Conservation (phyloP, 2,888 invertebrate species). For the Coleophora flavipennella region DNA sequence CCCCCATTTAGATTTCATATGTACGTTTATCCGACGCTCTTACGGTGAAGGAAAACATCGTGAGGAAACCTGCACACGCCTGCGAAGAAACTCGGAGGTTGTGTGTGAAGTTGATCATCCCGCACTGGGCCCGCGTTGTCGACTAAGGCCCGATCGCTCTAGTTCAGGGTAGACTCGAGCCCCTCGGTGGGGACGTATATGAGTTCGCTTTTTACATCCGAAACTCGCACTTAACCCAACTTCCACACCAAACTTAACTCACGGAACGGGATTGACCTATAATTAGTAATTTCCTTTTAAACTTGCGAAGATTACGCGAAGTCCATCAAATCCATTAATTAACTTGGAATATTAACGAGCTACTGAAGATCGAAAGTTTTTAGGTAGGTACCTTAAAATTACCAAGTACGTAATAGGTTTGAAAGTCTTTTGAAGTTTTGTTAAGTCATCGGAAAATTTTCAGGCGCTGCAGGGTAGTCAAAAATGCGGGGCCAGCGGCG, state of each 20-base stretch:
- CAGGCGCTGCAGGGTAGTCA: constrained; percentile 56
- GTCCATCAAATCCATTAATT: constrained; percentile 66
- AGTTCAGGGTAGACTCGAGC: too few relatives aligned
- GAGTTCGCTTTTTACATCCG: constrained; percentile 8
- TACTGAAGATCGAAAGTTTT: constrained; percentile 55
- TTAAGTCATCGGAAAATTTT: constrained; percentile 49
- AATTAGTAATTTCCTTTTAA: constrained; percentile 48
- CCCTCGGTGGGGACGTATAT: too few relatives aligned
- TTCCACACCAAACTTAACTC: constrained; percentile 16
- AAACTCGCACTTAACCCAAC: constrained; percentile 7
- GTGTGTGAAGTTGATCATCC: too few relatives aligned
- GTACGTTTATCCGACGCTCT: too few relatives aligned
- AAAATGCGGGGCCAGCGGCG: constrained; percentile 39
- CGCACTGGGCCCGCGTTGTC: too few relatives aligned
- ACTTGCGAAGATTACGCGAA: constrained; percentile 41
- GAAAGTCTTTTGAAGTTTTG: constrained; percentile 58
- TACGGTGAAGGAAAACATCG: too few relatives aligned
- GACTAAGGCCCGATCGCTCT: too few relatives aligned
- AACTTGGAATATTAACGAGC: constrained; percentile 62
- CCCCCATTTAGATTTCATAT: too few relatives aligned
- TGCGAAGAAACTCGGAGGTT: too few relatives aligned
- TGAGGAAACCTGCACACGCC: too few relatives aligned
- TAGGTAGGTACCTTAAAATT: constrained; percentile 48
- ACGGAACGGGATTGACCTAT: constrained; percentile 34
- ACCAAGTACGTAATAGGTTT: constrained; percentile 60